A percentile compares a stretch with the other conserved stretches of the same genome.
phyloP scores from a whole-genome alignment of 2,113 vertebrate genomes.

The Cacatua alba region DNA sequence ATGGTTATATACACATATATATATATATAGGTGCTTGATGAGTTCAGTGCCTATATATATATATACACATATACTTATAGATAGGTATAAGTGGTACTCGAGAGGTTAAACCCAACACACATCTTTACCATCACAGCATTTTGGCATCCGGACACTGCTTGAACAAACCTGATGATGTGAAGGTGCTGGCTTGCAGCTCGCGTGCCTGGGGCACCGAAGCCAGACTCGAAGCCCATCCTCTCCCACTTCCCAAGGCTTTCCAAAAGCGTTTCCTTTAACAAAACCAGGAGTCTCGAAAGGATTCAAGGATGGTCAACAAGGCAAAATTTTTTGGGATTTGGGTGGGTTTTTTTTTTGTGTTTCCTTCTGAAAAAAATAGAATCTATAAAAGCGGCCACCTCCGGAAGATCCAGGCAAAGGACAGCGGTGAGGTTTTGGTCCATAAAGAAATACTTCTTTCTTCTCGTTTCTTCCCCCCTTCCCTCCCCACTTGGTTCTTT shows the following conservation, averaged over 20 bases:
- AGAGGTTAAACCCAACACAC: constrained; percentile 22
- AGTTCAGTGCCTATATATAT: constrained; percentile 37
- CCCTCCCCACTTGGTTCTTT: constrained; percentile 10
- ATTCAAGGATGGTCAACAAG: constrained; percentile 60
- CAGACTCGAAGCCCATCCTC: not conserved
- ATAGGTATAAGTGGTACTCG: not conserved
- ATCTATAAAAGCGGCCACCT: constrained; percentile 70
- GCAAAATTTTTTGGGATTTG: constrained; percentile 24
- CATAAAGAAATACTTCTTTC: constrained; percentile 69
- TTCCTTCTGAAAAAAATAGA: constrained; percentile 71
- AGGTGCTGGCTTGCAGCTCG: not conserved
- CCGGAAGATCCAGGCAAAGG: constrained; percentile 67
- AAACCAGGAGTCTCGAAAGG: constrained; percentile 63
- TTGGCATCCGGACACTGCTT: constrained; percentile 36
- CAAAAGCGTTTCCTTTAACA: not conserved
- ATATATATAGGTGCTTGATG: constrained; percentile 42
- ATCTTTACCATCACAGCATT: constrained; percentile 27
- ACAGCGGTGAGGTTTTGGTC: constrained; percentile 71
- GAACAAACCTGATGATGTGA: constrained; percentile 24
- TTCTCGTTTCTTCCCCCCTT: not conserved
- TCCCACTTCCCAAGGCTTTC: constrained; percentile 29
- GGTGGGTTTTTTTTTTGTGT: not conserved
- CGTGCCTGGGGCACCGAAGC: not conserved
- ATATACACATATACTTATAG: constrained; percentile 15
- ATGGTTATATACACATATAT: constrained; percentile 6